Evolutionary conservation across 2,888 invertebrate species (phyloP).

Genomic region (Campoplex capitator): DNA sequence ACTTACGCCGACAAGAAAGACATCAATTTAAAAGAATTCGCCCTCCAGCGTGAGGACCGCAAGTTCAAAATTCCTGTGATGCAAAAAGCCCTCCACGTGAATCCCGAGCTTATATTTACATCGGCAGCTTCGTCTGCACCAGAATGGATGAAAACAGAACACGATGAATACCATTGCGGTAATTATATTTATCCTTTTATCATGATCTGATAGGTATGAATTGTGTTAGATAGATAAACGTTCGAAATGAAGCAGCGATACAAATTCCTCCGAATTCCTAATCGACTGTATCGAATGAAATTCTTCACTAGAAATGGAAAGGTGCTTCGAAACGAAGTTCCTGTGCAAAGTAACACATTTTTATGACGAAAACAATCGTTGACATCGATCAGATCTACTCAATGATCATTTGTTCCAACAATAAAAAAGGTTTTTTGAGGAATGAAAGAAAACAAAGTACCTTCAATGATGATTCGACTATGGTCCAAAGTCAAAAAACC

Average conservation of each 20-base stretch:
- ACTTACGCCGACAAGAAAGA: conserved; percentile 91
- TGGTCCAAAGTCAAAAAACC: too few species aligned
- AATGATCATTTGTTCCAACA: too few species aligned
- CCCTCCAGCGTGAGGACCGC: conserved; percentile 89
- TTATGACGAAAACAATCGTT: background rate
- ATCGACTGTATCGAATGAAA: background rate
- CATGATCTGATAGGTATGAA: background rate
- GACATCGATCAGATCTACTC: too few species aligned
- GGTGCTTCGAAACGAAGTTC: background rate
- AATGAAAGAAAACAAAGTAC: too few species aligned
- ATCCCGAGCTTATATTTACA: conserved; percentile 85
- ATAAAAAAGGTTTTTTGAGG: too few species aligned
- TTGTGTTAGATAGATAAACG: too few species aligned
- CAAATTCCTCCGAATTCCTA: background rate
- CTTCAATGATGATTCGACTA: too few species aligned
- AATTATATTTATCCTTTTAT: conserved; percentile 65
- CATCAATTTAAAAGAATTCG: conserved; percentile 87
- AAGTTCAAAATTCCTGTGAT: conserved; percentile 88
- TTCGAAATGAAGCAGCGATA: too few species aligned
- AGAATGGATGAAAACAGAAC: conserved; percentile 90
- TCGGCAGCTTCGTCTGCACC: conserved; percentile 89
- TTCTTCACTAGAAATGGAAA: background rate
- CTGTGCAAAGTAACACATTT: background rate
- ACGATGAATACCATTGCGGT: conserved; percentile 87
- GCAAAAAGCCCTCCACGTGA: conserved; percentile 83